Evolutionary conservation across 2,797 vertebrate genomes (phyloP).

Genomic region (Artibeus lituratus): DNA sequence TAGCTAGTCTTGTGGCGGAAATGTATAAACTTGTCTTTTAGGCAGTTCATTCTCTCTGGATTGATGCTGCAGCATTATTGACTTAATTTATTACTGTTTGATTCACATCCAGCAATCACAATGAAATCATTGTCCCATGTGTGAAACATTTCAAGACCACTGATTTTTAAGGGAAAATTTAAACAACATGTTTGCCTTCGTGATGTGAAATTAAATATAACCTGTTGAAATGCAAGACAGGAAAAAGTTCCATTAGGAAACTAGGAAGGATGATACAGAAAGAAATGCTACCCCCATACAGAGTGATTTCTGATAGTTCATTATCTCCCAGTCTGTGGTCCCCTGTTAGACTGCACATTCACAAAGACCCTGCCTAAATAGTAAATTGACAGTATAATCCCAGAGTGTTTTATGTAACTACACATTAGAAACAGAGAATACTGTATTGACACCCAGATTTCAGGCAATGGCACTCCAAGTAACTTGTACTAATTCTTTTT

Average conservation of each 20-base stretch:
- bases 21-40: conserved; percentile 36
- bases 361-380: conserved; percentile 67
- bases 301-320: conserved; percentile 73
- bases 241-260: conserved; percentile 69
- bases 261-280: conserved; percentile 64
- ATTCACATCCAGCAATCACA: conserved; percentile 8
- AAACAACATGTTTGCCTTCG: conserved; percentile 23
- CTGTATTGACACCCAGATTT: conserved; percentile 68
- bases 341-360: conserved; percentile 69
- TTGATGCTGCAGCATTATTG: conserved; percentile 52
- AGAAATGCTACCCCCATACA: conserved; percentile 75
- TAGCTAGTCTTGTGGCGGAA: conserved; percentile 73
- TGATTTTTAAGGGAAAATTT: conserved; percentile 9
- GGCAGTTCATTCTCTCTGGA: conserved; percentile 57
- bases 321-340: conserved; percentile 71
- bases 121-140: not conserved
- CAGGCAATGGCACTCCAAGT: conserved; percentile 66
- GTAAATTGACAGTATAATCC: conserved; percentile 74
- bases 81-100: conserved; percentile 50
- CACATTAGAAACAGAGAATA: conserved; percentile 63
- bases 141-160: conserved; percentile 8
- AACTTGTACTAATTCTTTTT: conserved; percentile 48
- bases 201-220: conserved; percentile 39
- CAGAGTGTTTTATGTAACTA: conserved; percentile 72
- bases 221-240: conserved; percentile 68